Conservation (phyloP, 2,797 vertebrate genomes). For the Paratrypauchen microcephalus region DNA sequence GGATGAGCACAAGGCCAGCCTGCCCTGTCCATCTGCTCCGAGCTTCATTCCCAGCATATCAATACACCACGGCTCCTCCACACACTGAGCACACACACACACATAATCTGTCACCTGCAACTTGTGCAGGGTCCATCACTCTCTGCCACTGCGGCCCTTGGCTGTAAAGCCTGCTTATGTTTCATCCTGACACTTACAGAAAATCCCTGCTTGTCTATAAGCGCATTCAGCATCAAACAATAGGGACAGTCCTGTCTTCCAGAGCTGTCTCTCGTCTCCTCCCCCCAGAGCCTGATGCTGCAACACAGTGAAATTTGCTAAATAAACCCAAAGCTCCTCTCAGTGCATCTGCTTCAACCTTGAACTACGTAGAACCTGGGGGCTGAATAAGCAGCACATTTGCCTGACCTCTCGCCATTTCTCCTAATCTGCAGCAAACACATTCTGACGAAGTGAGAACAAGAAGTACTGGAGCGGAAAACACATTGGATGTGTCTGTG, state of each 20-base stretch:
- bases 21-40: slow-evolving; percentile 79
- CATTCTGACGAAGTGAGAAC: slow-evolving; percentile 74
- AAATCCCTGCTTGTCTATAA: slow-evolving; percentile 62
- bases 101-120: slow-evolving; percentile 59
- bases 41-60: slow-evolving; percentile 73
- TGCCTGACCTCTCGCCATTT: slow-evolving; percentile 63
- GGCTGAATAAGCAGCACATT: slow-evolving; percentile 45
- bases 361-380: slow-evolving; percentile 59
- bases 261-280: slow-evolving; percentile 20
- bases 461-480: slow-evolving; percentile 68
- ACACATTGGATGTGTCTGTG: slow-evolving; percentile 73
- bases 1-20: slow-evolving; percentile 70
- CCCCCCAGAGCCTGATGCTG: slow-evolving; percentile 22
- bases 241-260: slow-evolving; percentile 44
- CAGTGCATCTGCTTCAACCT: slow-evolving; percentile 56
- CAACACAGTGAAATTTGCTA: slow-evolving; percentile 37
- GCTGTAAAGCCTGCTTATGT: slow-evolving; percentile 66
- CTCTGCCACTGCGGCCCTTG: slow-evolving; percentile 53
- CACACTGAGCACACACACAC: slow-evolving; percentile 22
- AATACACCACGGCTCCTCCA: slow-evolving; percentile 49
- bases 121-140: slow-evolving; percentile 61
- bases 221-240: slow-evolving; percentile 57
- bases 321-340: slow-evolving; percentile 42
- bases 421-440: slow-evolving; percentile 66
- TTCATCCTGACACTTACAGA: slow-evolving; percentile 67